A percentile compares a stretch with the other conserved stretches of the same genome.
These are phyloP conservation scores for Phengaris alcon DNA, from an alignment of 2,888 invertebrate genomes.

Conservation along the genomic window DNA sequence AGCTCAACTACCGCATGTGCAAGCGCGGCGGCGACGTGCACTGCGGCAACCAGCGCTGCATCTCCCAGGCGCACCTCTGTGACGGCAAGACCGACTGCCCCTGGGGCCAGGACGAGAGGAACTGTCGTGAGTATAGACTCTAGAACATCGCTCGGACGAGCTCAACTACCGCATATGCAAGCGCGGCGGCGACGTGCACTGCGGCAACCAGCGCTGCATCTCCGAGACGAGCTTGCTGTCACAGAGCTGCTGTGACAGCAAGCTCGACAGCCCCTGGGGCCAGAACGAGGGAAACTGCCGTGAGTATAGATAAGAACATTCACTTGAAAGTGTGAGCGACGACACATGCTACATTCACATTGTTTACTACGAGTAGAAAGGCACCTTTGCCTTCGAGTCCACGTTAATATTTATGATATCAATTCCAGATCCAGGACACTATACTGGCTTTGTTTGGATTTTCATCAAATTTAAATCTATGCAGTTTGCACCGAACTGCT, in stretches of 20 bases:
- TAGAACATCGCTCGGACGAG: slow-evolving; percentile 85
- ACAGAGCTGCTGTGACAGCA: slow-evolving; percentile 90
- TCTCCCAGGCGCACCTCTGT: slow-evolving; percentile 88
- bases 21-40: slow-evolving; percentile 83
- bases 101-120: slow-evolving; percentile 91
- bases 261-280: slow-evolving; percentile 84
- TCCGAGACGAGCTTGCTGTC: slow-evolving; percentile 87
- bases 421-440: too few relatives aligned
- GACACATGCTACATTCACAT: too few relatives aligned
- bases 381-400: too few relatives aligned
- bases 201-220: slow-evolving; percentile 83
- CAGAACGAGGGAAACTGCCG: slow-evolving; percentile 82
- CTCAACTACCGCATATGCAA: slow-evolving; percentile 87
- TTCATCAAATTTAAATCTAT: too few relatives aligned
- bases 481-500: too few relatives aligned
- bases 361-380: too few relatives aligned
- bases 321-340: too few relatives aligned
- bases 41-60: slow-evolving; percentile 88
- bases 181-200: slow-evolving; percentile 60
- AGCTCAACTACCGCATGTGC: slow-evolving; percentile 87
- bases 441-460: too few relatives aligned
- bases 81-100: slow-evolving; percentile 89
- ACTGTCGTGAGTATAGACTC: slow-evolving; percentile 84
- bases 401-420: too few relatives aligned
- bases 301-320: too few relatives aligned